Base-by-base conservation (phyloP, 2,797 vertebrate species). In the Hippoglossus hippoglossus region DNA sequence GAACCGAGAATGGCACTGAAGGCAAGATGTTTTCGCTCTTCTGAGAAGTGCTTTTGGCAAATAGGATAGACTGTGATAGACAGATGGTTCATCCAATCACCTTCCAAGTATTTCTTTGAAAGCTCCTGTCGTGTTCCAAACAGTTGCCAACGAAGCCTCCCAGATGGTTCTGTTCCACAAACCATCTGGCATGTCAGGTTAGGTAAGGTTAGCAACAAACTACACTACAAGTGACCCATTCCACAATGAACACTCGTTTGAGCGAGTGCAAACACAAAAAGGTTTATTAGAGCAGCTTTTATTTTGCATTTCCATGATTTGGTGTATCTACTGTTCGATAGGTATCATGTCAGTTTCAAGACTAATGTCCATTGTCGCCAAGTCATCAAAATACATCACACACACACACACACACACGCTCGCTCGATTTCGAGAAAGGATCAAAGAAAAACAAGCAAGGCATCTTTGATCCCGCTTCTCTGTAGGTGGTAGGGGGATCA, bases 401-500 rank as follows among this genome's bases (percentile, higher is more conserved):
- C 36, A 31, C 18, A 19, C 26, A 31, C 18, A 19, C 26, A 31
- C 31, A 31, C 31, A 31, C 31, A 31, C 31, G 64, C 16, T 47
- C 28, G 36, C 22, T 53, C 52, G 7, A 24, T 50, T 46, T 63
- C 58, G 24, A n/a, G 50, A 64, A 73, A 71, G 25, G 44, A 59
- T 41, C 36, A 36, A 79, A 78, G 26, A 31, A 53, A 63, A 75
- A 52, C 18, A 66, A 61, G 19, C n/a, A 13, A 12, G 16, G 61
- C 21, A 9, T 66, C 26, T 34, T 68, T 84, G 44, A 64, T 71
- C 54, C 12, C 0, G n/a, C 47, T 36, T 71, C 60, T 63, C 60
- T 65, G 51, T 36, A 19, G 56, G 72, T 67, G 69, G 63, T 47
- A 25, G 61, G 52, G 47, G 57, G 51, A 70, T 79, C 63, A 49